These are phyloP conservation scores for Rhagoletis zephyria DNA, from an alignment of 1,140 invertebrate genomes.

Conservation along the genomic window DNA sequence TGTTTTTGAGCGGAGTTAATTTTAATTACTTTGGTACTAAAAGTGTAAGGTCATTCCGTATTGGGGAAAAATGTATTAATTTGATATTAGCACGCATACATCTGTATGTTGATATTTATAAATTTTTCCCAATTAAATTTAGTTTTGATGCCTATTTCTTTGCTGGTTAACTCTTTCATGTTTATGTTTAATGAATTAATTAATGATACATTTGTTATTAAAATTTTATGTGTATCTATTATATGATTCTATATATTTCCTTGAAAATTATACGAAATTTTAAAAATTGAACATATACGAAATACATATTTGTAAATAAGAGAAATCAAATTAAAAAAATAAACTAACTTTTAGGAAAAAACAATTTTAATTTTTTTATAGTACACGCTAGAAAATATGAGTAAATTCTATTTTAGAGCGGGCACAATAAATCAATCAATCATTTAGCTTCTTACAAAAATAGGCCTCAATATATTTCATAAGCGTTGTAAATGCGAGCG, in stretches of 20 bases:
- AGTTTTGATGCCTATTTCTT: neutral
- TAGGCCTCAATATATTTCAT: neutral
- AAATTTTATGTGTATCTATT: neutral
- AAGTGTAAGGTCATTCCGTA: neutral
- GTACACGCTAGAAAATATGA: too few relatives aligned
- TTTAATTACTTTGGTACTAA: neutral
- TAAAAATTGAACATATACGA: neutral
- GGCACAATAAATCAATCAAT: too few relatives aligned
- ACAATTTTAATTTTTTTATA: too few relatives aligned
- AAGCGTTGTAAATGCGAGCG: neutral
- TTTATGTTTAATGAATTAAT: neutral
- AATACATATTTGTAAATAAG: slow-evolving; percentile 20
- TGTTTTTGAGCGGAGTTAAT: neutral
- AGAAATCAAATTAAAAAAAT: neutral
- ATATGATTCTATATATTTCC: neutral
- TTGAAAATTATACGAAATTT: neutral
- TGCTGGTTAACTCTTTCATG: neutral
- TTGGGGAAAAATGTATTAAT: neutral
- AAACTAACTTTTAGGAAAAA: neutral
- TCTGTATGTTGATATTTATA: neutral
- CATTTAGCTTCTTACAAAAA: neutral
- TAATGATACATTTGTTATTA: neutral
- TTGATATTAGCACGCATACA: neutral
- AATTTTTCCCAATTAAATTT: neutral
- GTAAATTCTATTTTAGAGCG: too few relatives aligned